Base-by-base conservation (phyloP, 2,888 invertebrate species). In the Strigamia transsilvanica region DNA sequence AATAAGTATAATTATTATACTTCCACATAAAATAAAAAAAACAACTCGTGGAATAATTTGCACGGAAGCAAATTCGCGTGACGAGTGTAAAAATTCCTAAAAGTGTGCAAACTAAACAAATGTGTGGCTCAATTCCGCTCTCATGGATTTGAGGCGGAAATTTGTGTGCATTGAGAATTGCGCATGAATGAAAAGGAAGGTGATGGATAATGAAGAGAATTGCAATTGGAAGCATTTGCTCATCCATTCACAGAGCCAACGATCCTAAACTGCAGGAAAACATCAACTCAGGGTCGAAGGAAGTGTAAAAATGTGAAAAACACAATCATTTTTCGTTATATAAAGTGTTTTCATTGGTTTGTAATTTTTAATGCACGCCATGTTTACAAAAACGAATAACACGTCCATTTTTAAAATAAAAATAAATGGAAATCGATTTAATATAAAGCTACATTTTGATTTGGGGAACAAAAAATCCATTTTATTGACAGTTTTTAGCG, bases 131-230 rank as follows among this genome's bases (percentile, higher is more conserved):
- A 32, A 73, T 73, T 73, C 73, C 73, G 73, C 73, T 73, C 73
- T 73, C 73, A 73, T 73, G 73, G 73, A 73, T 73, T 73, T 73
- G 73, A 73, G 73, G 73, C 73, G 73, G 73, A 73, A 73, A 73
- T 73, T 73, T 73, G 32, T 73, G 73, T 73, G 73, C 73, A 73
- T 73, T 73, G 73, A 73, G 73, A 73, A 73, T 73, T 73, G 73
- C 73, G 23, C 73, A 73, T 73, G 73, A 73, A 73, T 73, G 73
- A 73, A 73, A 73, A 73, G 73, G 73, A 73, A 73, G 73, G 73
- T 73, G 73, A 73, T 73, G 73, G 73, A 73, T 73, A 73, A 73
- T 73, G 73, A 73, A 73, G 73, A 73, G 73, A 73, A 73, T 73
- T 73, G 27, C 73, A 73, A 73, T 73, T 73, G 73, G 73, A 73